Evolutionary conservation across 2,888 invertebrate genomes (phyloP).

Genomic region (Andrena bucephala): DNA sequence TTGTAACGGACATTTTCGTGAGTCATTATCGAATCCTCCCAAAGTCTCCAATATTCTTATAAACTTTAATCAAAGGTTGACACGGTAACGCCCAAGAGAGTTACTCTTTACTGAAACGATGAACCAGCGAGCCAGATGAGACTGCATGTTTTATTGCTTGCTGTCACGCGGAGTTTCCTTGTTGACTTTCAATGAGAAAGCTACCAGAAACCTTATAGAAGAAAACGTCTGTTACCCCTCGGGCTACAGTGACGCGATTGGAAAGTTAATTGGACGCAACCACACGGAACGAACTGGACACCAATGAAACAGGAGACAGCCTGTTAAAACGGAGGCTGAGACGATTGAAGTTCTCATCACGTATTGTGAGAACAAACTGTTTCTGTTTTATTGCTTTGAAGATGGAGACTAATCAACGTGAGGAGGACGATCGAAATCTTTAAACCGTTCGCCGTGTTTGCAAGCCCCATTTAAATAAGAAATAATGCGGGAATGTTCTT

Average conservation of each 20-base stretch:
- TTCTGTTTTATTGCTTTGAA: not conserved
- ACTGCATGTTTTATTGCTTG: constrained; percentile 38
- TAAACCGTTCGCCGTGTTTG: not conserved
- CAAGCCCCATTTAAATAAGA: no score
- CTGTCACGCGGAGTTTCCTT: constrained; percentile 33
- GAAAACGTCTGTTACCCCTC: constrained; percentile 1
- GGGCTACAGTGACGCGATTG: constrained; percentile 14
- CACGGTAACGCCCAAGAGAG: not conserved
- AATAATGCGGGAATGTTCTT: no score
- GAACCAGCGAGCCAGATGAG: constrained; percentile 16
- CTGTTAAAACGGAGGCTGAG: not conserved
- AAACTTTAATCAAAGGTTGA: constrained; percentile 36
- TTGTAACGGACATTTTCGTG: not conserved
- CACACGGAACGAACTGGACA: constrained; percentile 36
- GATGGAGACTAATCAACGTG: not conserved
- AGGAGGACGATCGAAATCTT: not conserved
- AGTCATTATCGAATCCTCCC: not conserved
- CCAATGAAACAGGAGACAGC: constrained; percentile 15
- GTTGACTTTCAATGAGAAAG: constrained; percentile 23
- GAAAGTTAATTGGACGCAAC: constrained; percentile 55
- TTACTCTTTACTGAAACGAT: not conserved
- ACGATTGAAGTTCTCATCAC: constrained; percentile 9
- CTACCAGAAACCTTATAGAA: constrained; percentile 18
- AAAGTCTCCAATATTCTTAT: not conserved
- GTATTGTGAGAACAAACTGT: not conserved